Evolutionary conservation across 2,797 vertebrate species (phyloP).

Genomic region (Varecia variegata): DNA sequence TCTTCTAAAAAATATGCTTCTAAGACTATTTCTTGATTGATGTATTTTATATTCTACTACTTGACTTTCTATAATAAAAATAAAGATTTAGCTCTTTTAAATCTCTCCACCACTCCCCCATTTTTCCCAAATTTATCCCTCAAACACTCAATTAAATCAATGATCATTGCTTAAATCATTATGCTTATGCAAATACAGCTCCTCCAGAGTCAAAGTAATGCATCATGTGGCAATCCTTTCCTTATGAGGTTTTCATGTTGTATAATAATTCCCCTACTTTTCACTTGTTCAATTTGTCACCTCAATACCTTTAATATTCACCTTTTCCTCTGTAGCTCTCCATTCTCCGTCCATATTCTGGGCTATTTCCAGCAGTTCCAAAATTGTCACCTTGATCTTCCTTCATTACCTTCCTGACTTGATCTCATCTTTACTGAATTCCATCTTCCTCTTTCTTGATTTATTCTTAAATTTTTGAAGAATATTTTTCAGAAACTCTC

Average conservation of each 20-base stretch:
- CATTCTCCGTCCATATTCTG: not conserved
- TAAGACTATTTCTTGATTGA: not conserved
- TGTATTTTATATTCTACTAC: not conserved
- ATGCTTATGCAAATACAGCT: not conserved
- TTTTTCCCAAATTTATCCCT: not conserved
- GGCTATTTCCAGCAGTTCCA: not conserved
- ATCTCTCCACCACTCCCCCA: not conserved
- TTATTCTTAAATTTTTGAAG: not conserved
- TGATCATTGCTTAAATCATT: not conserved
- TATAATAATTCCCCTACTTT: not conserved
- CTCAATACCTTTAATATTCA: not conserved
- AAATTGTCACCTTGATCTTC: not conserved
- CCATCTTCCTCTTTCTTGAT: not conserved
- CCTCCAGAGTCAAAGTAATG: not conserved
- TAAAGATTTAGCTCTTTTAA: not conserved
- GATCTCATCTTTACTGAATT: not conserved
- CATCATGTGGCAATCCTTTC: not conserved
- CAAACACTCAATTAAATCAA: not conserved
- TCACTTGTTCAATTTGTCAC: not conserved
- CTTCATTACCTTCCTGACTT: not conserved
- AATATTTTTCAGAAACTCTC: not conserved
- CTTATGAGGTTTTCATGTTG: not conserved
- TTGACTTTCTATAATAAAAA: not conserved
- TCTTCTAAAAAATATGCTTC: slow-evolving; percentile 18
- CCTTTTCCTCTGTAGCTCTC: not conserved